Evolutionary conservation across 2,797 vertebrate genomes (phyloP), one percentile per base, ranked within the genome.

Genomic region (Vipera ursinii): DNA sequence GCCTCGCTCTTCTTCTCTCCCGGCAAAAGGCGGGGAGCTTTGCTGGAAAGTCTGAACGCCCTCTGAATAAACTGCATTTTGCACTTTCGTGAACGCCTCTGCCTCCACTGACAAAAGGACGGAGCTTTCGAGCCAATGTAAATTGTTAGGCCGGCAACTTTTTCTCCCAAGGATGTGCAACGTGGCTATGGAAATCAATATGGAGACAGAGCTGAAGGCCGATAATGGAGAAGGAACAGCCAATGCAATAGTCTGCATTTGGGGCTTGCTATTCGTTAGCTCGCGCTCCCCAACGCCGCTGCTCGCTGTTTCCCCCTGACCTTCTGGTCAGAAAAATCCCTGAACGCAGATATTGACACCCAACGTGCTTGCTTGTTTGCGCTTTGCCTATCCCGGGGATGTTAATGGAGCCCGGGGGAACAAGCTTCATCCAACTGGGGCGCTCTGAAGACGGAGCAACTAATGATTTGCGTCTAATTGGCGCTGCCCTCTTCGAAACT

Each of bases 401-500:
- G 91, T 91, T 89, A 91, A 93, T 93, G 93, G 90, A 92, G 89
- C 92, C 91, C 51, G 82, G 59, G 17, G 24, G 2, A 48, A 32
- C 5, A 22, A 86, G 87, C 82, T 59, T 4, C 86, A 89, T 91
- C 92, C 92, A 57, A 44, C 90, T 95, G 93, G 95, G 95, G 93
- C 92, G 95, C 94, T 94, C 95, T 93, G 26, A 15, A 44, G 86
- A 59, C 89, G 93, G 87, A 90, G 94, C 96, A 96, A 93, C 95
- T 94, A 96, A 96, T 95, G 95, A 94, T 95, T 96, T 96, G 56
- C 95, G 94, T 96, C 95, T 95, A 97, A 96, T 96, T 96, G 97
- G 95, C 95, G 95, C 96, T 95, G 38, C 20, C 38, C 38, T 82
- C 73, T 82, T 82, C 95, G 96, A 82, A 94, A 95, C 94, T 94